Percentiles rank a stretch among this genome's conserved stretches.
phyloP scores from a whole-genome alignment of 2,888 invertebrate genomes.

The Archips xylosteana region DNA sequence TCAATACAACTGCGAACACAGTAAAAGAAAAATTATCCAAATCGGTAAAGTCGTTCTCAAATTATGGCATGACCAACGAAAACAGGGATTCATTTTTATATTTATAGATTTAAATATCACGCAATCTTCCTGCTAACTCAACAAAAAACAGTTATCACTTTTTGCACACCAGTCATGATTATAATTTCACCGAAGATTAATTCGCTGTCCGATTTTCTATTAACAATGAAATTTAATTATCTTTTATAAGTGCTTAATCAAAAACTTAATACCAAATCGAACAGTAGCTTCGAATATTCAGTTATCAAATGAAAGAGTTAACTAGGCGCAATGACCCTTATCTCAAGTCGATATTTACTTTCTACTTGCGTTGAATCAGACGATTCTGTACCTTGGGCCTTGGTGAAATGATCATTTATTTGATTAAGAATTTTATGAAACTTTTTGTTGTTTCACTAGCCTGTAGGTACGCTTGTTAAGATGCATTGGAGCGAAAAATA shows the following conservation, averaged over 20 bases:
- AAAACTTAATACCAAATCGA: conserved; percentile 44
- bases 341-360: conserved; percentile 26
- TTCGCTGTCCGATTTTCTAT: conserved; percentile 20
- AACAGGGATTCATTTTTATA: too few relatives aligned
- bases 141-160: background rate
- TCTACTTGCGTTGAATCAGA: background rate
- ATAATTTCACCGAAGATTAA: conserved; percentile 27
- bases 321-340: conserved; percentile 56
- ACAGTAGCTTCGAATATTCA: conserved; percentile 55
- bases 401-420: background rate
- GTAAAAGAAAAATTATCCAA: too few relatives aligned
- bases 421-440: conserved; percentile 1
- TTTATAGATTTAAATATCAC: background rate
- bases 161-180: conserved; percentile 4
- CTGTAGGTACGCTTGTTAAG: conserved; percentile 57
- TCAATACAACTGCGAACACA: too few relatives aligned
- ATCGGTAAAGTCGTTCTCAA: too few relatives aligned
- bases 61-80: too few relatives aligned
- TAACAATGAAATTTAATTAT: conserved; percentile 44
- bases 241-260: conserved; percentile 45
- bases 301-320: conserved; percentile 53
- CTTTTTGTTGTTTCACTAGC: conserved; percentile 7
- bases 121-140: background rate
- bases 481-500: conserved; percentile 61
- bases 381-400: background rate